phyloP scores from a whole-genome alignment of 2,888 invertebrate species.

The Drosophila conformis region DNA sequence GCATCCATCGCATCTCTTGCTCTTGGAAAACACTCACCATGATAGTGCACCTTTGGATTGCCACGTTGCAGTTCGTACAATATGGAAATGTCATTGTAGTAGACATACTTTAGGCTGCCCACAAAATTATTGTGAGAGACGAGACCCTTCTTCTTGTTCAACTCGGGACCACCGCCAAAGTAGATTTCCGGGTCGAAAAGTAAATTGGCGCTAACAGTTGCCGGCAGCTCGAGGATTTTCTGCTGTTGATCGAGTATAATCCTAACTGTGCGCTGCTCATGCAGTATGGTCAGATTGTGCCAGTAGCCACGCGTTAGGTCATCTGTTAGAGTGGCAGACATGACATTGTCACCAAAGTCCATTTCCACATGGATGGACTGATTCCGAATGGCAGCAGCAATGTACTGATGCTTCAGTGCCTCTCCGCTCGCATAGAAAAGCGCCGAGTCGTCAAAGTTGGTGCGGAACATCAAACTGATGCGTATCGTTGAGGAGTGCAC shows the following conservation, averaged over 20 bases:
- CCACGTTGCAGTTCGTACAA: conserved; percentile 93
- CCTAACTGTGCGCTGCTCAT: conserved; percentile 90
- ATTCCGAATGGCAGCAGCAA: conserved; percentile 94
- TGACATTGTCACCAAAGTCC: conserved; percentile 93
- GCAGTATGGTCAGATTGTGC: conserved; percentile 95
- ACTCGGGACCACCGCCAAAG: conserved; percentile 94
- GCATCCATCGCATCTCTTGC: background rate
- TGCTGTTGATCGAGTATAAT: conserved; percentile 91
- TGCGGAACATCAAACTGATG: conserved; percentile 95
- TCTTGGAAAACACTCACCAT: conserved; percentile 84
- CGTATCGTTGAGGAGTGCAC: conserved; percentile 94
- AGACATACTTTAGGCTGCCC: conserved; percentile 95
- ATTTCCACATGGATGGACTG: conserved; percentile 94
- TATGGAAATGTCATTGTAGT: conserved; percentile 96
- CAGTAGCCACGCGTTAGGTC: conserved; percentile 91
- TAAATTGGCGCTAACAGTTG: conserved; percentile 87
- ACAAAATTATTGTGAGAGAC: conserved; percentile 94
- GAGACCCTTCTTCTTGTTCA: conserved; percentile 92
- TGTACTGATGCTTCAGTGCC: conserved; percentile 93
- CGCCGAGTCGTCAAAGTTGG: conserved; percentile 95
- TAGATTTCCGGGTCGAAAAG: conserved; percentile 97
- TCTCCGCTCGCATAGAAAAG: conserved; percentile 97
- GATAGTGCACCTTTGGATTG: conserved; percentile 94
- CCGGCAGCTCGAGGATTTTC: conserved; percentile 89
- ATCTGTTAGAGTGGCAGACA: conserved; percentile 89